These are phyloP conservation scores for Homarus americanus DNA, from an alignment of 1,140 invertebrate genomes.

Conservation along the genomic window DNA sequence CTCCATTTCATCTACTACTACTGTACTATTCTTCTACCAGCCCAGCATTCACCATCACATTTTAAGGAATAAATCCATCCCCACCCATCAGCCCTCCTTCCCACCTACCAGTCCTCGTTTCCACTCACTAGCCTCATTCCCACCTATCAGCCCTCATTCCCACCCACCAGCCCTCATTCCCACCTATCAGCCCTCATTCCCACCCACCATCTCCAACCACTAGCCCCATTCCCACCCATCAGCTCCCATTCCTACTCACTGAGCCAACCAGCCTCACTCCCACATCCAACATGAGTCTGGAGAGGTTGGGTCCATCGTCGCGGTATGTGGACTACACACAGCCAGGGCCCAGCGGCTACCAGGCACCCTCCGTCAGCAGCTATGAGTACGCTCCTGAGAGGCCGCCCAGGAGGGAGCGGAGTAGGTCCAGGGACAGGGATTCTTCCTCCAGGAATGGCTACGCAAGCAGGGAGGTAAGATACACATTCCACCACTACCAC, in stretches of 20 bases:
- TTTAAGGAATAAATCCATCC: background rate
- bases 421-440: slow-evolving; percentile 16
- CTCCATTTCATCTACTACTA: background rate
- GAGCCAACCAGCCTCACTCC: background rate
- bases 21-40: background rate
- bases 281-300: slow-evolving; percentile 46
- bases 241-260: background rate
- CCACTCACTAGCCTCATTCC: background rate
- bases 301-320: slow-evolving; percentile 32
- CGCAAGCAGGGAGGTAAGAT: slow-evolving; percentile 32
- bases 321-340: slow-evolving; percentile 58
- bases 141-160: background rate
- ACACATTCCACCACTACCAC: background rate
- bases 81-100: background rate
- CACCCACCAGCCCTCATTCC: background rate
- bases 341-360: slow-evolving; percentile 41
- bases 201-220: background rate
- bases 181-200: background rate
- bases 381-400: slow-evolving; percentile 47
- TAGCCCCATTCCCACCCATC: background rate
- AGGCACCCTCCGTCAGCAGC: slow-evolving; percentile 43
- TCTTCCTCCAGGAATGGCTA: slow-evolving; percentile 11
- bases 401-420: slow-evolving; percentile 27
- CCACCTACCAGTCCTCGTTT: background rate
- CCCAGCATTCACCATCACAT: background rate